Evolutionary conservation across 2,888 invertebrate species (phyloP).

Genomic region (Timema podura): DNA sequence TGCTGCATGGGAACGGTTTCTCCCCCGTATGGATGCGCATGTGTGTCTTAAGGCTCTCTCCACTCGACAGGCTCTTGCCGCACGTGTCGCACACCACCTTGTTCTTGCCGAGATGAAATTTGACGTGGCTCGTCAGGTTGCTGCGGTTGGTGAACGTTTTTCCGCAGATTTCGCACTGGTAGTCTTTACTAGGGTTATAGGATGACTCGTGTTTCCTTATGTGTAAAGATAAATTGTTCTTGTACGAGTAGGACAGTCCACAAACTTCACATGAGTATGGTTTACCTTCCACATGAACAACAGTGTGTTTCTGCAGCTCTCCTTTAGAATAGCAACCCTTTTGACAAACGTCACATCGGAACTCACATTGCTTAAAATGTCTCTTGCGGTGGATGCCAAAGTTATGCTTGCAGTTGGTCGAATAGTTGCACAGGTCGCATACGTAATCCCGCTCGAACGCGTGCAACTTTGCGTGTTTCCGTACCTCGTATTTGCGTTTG

Average conservation of each 20-base stretch:
- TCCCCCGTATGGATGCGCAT: conserved; percentile 31
- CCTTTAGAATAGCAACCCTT: conserved; percentile 47
- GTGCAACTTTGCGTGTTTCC: conserved; percentile 40
- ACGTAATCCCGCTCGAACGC: conserved; percentile 36
- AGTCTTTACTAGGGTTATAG: conserved; percentile 17
- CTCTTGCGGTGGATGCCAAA: conserved; percentile 38
- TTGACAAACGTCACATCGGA: conserved; percentile 42
- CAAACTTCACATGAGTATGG: conserved; percentile 25
- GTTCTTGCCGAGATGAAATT: conserved; percentile 30
- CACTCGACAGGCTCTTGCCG: conserved; percentile 31
- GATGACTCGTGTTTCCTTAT: conserved; percentile 25
- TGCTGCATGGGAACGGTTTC: conserved; percentile 25
- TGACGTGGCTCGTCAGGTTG: conserved; percentile 29
- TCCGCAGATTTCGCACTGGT: conserved; percentile 27
- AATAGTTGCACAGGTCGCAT: conserved; percentile 40
- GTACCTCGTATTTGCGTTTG: conserved; percentile 47
- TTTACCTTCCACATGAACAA: conserved; percentile 39
- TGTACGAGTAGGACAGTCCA: conserved; percentile 23
- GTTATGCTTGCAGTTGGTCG: conserved; percentile 39
- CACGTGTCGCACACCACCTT: conserved; percentile 31
- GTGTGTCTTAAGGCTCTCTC: conserved; percentile 31
- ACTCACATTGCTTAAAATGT: conserved; percentile 38
- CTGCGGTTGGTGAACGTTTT: conserved; percentile 28
- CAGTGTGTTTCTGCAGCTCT: conserved; percentile 46
- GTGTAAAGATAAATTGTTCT: conserved; percentile 24